phyloP scores from a whole-genome alignment of 2,113 vertebrate species.

The Malurus alboscapulatus region DNA sequence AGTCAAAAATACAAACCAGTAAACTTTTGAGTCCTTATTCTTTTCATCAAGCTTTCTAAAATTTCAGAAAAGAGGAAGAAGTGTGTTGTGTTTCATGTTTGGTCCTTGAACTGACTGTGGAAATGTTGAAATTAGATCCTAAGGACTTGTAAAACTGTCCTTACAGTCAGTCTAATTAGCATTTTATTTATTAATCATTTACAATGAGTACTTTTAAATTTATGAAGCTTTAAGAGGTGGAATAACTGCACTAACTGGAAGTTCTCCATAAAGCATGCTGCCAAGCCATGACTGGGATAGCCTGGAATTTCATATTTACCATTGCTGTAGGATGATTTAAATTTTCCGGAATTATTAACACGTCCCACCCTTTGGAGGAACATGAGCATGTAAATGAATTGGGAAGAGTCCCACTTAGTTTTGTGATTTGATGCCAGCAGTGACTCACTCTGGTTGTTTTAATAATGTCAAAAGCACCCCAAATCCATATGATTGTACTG shows the following conservation, averaged over 20 bases:
- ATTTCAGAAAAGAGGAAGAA: not conserved
- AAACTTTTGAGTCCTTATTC: not conserved
- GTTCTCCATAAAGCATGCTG: not conserved
- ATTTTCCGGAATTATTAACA: not conserved
- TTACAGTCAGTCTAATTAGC: not conserved
- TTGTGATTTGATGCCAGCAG: not conserved
- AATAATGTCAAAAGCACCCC: not conserved
- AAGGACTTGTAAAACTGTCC: not conserved
- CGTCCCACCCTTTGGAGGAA: not conserved
- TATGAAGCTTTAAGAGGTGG: not conserved
- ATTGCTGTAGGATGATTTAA: not conserved
- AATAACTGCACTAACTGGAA: not conserved
- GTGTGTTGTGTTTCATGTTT: not conserved
- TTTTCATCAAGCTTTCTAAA: not conserved
- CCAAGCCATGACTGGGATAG: not conserved
- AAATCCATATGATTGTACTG: not conserved
- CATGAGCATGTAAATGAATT: not conserved
- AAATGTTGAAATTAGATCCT: not conserved
- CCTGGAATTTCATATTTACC: not conserved
- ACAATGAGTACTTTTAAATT: not conserved
- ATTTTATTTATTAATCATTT: not conserved
- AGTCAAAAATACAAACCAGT: not conserved
- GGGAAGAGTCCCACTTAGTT: not conserved
- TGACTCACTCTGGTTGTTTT: not conserved
- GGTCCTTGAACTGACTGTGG: not conserved